Evolutionary conservation across 2,797 vertebrate species (phyloP).

Genomic region (Lophura swinhoii): DNA sequence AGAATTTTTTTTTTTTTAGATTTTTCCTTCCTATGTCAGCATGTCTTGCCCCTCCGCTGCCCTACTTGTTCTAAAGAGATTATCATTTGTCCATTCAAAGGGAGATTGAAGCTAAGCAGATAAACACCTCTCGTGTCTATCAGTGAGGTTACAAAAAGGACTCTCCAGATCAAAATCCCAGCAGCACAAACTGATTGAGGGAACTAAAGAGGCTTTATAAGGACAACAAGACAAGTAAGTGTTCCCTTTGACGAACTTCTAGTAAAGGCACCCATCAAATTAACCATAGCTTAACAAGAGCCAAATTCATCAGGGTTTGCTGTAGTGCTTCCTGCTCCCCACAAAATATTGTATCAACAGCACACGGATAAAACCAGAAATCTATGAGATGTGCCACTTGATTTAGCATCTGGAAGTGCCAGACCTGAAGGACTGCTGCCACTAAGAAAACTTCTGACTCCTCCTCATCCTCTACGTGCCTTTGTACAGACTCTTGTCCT

Average conservation of each 20-base stretch:
- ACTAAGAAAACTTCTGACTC: background rate
- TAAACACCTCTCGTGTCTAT: conserved; percentile 78
- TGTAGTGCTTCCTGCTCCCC: background rate
- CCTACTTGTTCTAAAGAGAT: conserved; percentile 86
- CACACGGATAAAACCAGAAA: background rate
- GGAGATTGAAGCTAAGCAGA: conserved; percentile 89
- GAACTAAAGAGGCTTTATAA: background rate
- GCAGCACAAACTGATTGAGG: background rate
- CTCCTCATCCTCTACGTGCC: background rate
- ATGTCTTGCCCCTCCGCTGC: conserved; percentile 29
- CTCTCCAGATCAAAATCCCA: conserved; percentile 59
- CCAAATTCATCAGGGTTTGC: background rate
- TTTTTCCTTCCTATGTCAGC: background rate
- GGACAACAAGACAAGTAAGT: background rate
- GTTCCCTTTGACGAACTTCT: background rate
- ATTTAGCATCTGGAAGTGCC: background rate
- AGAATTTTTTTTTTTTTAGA: background rate
- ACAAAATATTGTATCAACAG: background rate
- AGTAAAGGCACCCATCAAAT: background rate
- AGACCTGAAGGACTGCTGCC: background rate
- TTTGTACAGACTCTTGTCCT: background rate
- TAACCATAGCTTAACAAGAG: background rate
- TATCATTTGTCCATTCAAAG: conserved; percentile 80
- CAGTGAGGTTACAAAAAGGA: conserved; percentile 67
- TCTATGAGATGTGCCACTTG: background rate